Conservation (phyloP, 2,888 invertebrate species). For the Platerodrilus igneus region DNA sequence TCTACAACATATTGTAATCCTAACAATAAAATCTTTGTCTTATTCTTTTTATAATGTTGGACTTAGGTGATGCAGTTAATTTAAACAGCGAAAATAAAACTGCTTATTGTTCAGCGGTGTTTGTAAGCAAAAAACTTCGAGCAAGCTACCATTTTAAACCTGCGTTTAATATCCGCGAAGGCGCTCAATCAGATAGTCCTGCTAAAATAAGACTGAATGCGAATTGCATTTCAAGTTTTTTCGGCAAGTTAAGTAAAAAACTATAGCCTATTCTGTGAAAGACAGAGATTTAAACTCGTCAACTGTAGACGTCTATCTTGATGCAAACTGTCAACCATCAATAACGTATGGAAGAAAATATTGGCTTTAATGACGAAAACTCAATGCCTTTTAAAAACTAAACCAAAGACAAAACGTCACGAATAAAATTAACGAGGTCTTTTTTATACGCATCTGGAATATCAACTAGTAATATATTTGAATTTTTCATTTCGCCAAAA, state of each 20-base stretch:
- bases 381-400: constrained; percentile 4
- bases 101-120: constrained; percentile 16
- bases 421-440: constrained; percentile 40
- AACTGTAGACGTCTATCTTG: constrained; percentile 43
- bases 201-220: constrained; percentile 26
- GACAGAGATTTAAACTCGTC: constrained; percentile 42
- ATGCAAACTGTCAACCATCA: constrained; percentile 46
- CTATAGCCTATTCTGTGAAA: constrained; percentile 32
- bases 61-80: no score
- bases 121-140: constrained; percentile 6
- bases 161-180: constrained; percentile 20
- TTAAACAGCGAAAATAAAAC: constrained; percentile 8
- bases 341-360: constrained; percentile 37
- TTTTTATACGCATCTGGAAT: constrained; percentile 34
- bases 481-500: constrained; percentile 28
- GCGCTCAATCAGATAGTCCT: constrained; percentile 27
- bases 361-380: constrained; percentile 26
- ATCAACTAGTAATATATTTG: constrained; percentile 31
- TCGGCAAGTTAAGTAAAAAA: constrained; percentile 28
- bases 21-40: not conserved
- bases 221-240: constrained; percentile 28
- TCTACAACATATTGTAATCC: constrained; percentile 1
- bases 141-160: constrained; percentile 20
- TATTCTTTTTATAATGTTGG: not conserved
- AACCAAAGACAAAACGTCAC: constrained; percentile 28